Conservation (phyloP, 2,113 vertebrate genomes). For the Muntiacus reevesi region DNA sequence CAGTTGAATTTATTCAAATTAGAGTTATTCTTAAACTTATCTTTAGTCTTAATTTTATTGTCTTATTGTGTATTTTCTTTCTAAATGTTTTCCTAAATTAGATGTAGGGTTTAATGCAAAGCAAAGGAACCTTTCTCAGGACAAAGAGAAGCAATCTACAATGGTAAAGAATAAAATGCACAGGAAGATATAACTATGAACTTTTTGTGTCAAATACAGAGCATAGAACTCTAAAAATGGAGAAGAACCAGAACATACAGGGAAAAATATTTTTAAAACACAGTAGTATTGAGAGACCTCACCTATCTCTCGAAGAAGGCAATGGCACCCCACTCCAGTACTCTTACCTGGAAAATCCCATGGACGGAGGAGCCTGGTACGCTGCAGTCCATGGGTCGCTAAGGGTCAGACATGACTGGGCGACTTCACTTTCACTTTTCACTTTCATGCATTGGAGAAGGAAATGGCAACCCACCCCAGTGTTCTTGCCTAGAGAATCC, state of each 20-base stretch:
- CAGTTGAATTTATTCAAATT: background rate
- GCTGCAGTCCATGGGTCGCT: background rate
- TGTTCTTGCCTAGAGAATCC: background rate
- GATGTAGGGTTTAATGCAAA: background rate
- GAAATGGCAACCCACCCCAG: background rate
- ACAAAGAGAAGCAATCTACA: background rate
- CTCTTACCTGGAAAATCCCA: background rate
- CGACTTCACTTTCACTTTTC: background rate
- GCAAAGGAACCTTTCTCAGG: background rate
- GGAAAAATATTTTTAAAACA: background rate
- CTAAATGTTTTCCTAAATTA: background rate
- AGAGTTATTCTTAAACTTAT: background rate
- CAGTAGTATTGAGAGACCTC: background rate
- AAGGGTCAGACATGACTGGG: rapidly evolving
- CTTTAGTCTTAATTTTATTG: background rate
- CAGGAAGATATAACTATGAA: background rate
- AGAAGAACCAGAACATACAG: background rate
- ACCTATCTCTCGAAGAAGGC: background rate
- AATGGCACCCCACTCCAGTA: background rate
- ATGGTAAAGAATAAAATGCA: background rate
- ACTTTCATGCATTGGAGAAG: background rate
- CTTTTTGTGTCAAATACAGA: background rate
- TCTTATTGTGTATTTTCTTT: background rate
- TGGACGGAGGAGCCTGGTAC: background rate
- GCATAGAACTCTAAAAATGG: too few relatives aligned